Percentiles rank a stretch among this genome's conserved stretches.
Evolutionary conservation across 2,888 invertebrate species (phyloP).

Genomic region (Cheilosia grossa): DNA sequence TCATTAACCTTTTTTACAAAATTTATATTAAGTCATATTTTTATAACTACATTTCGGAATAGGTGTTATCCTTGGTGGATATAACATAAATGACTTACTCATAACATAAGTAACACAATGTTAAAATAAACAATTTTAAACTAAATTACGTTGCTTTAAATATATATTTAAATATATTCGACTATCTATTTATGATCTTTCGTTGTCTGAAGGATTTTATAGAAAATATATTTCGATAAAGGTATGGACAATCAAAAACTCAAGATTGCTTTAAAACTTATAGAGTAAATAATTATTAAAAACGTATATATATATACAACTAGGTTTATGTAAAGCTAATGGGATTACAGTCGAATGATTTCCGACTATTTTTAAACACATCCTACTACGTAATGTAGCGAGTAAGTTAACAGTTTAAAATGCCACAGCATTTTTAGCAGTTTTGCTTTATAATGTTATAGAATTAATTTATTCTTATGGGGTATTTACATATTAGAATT

Average conservation of each 20-base stretch:
- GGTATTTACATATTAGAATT: slow-evolving; percentile 65
- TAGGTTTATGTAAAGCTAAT: slow-evolving; percentile 59
- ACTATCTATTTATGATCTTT: slow-evolving; percentile 54
- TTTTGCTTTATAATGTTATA: slow-evolving; percentile 29
- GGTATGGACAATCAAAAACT: slow-evolving; percentile 9
- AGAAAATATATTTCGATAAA: slow-evolving; percentile 33
- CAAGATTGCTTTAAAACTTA: slow-evolving; percentile 8
- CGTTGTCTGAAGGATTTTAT: slow-evolving; percentile 62
- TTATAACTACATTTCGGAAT: slow-evolving; percentile 17
- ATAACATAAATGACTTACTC: not conserved
- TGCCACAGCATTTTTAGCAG: slow-evolving; percentile 16
- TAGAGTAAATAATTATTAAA: slow-evolving; percentile 11
- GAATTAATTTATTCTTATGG: slow-evolving; percentile 51
- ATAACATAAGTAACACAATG: slow-evolving; percentile 7
- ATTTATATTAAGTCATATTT: slow-evolving; percentile 34
- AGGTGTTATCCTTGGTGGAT: slow-evolving; percentile 17
- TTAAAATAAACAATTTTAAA: slow-evolving; percentile 21
- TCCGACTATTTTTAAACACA: slow-evolving; percentile 51
- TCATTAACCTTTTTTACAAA: slow-evolving; percentile 68
- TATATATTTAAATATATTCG: slow-evolving; percentile 15
- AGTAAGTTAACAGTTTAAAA: slow-evolving; percentile 40
- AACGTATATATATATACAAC: slow-evolving; percentile 36
- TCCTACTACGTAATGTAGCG: slow-evolving; percentile 25
- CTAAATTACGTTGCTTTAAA: slow-evolving; percentile 4
- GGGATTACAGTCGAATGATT: slow-evolving; percentile 59